Conservation (phyloP, 2,113 vertebrate genomes). For the Phalacrocorax brasilianus region DNA sequence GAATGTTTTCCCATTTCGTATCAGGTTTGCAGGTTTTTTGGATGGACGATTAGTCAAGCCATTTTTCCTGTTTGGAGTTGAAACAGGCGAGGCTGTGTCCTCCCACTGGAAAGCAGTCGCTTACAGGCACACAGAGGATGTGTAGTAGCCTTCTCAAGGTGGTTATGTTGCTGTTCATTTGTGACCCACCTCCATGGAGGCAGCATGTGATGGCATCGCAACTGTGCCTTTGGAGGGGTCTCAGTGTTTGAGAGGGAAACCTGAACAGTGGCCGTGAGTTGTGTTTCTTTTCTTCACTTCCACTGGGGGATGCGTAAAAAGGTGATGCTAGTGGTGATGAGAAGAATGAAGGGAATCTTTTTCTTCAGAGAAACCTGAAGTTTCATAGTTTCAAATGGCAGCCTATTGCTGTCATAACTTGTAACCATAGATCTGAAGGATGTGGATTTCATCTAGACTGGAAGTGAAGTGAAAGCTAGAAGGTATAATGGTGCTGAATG, state of each 20-base stretch:
- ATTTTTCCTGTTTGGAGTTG: background rate
- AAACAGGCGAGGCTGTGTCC: background rate
- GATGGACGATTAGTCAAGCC: background rate
- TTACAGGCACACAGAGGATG: background rate
- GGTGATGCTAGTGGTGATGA: background rate
- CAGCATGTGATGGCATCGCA: accelerated
- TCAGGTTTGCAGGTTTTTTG: background rate
- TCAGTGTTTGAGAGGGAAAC: background rate
- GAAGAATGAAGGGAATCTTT: background rate
- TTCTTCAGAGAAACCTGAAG: background rate
- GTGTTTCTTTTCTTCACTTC: background rate
- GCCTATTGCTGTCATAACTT: background rate
- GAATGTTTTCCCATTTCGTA: background rate
- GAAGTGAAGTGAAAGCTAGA: background rate
- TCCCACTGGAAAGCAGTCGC: background rate
- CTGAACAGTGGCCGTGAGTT: accelerated
- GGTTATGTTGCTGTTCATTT: background rate
- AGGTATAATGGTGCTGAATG: background rate
- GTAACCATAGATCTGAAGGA: background rate
- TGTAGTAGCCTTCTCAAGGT: background rate
- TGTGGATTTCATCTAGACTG: background rate
- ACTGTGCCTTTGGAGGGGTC: background rate
- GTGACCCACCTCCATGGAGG: accelerated
- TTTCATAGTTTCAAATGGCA: background rate
- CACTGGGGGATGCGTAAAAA: background rate